phyloP scores from a whole-genome alignment of 2,113 vertebrate genomes.

The Capricornis sumatraensis region DNA sequence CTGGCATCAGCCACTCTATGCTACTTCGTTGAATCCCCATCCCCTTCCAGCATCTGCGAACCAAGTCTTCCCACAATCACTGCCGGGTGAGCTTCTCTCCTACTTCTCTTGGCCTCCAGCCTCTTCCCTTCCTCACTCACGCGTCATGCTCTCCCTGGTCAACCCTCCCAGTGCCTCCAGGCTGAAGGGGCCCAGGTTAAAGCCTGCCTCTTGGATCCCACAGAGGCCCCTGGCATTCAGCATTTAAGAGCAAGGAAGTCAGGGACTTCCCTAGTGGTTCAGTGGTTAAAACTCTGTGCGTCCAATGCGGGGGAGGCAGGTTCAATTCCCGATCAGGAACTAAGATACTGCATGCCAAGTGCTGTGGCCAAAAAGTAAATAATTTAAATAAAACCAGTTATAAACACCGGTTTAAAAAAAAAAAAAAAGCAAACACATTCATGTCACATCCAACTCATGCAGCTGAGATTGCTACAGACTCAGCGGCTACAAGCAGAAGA shows the following conservation, averaged over 20 bases:
- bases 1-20: background rate
- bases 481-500: background rate
- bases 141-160: background rate
- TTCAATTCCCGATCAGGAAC: background rate
- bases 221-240: background rate
- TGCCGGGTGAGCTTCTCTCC: rapidly evolving
- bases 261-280: background rate
- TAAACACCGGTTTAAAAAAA: background rate
- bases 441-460: background rate
- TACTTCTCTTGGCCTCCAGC: background rate
- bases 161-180: background rate
- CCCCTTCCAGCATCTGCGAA: background rate
- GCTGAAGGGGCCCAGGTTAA: background rate
- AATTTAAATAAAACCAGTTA: background rate
- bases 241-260: background rate
- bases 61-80: background rate
- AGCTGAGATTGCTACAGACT: background rate
- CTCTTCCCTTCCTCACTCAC: background rate
- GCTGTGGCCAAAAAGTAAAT: background rate
- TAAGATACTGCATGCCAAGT: background rate
- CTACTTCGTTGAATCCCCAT: background rate
- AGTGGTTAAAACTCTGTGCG: background rate
- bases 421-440: background rate
- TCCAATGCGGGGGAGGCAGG: background rate
- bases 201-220: background rate